Evolutionary conservation across 2,113 vertebrate species (phyloP).

Genomic region (Cinclus mexicanus): DNA sequence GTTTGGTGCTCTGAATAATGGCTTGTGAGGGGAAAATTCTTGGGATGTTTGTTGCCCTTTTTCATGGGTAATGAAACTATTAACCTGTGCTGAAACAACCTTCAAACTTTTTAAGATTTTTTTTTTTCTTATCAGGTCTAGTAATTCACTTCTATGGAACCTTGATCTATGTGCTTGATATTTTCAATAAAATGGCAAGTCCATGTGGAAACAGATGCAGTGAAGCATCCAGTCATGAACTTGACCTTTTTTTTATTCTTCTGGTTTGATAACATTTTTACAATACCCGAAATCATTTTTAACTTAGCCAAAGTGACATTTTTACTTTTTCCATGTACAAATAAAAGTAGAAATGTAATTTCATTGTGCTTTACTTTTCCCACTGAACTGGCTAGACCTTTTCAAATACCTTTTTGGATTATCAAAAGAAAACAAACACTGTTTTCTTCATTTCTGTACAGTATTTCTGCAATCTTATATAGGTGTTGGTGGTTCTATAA

Average conservation of each 20-base stretch:
- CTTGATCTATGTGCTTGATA: conserved; percentile 71
- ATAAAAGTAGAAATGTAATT: conserved; percentile 42
- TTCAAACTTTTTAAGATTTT: conserved; percentile 26
- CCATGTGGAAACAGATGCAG: conserved; percentile 40
- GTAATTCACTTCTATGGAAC: conserved; percentile 40
- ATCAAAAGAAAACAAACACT: neutral
- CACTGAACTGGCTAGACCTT: neutral
- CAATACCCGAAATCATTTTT: conserved; percentile 10
- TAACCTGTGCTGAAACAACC: conserved; percentile 18
- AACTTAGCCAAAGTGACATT: conserved; percentile 36
- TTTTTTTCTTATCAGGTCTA: conserved; percentile 34
- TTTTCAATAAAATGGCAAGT: conserved; percentile 75
- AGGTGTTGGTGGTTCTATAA: neutral
- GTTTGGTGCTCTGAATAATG: neutral
- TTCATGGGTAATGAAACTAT: conserved; percentile 25
- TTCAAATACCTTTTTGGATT: conserved; percentile 2
- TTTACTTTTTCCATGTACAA: conserved; percentile 45
- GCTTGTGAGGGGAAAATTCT: neutral
- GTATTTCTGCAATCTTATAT: neutral
- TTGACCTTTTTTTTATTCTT: conserved; percentile 62
- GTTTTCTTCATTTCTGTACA: neutral
- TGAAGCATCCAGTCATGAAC: conserved; percentile 52
- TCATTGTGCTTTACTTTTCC: neutral
- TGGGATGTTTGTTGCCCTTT: neutral
- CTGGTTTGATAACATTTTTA: conserved; percentile 58